These are phyloP conservation scores for Busseola fusca DNA, from an alignment of 2,888 invertebrate species.

Conservation along the genomic window DNA sequence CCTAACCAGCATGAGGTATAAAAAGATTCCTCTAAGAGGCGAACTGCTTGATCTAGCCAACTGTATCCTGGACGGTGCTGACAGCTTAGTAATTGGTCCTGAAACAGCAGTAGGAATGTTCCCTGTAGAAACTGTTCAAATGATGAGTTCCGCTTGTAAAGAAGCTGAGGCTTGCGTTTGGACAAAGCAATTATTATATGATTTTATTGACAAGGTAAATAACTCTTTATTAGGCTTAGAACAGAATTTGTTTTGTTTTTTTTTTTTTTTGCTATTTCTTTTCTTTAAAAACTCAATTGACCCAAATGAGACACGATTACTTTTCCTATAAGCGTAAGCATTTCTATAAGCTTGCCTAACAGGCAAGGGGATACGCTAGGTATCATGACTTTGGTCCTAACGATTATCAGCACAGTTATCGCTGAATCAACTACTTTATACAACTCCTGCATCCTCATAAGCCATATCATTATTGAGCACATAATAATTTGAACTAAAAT, in stretches of 20 bases:
- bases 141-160: slow-evolving; percentile 87
- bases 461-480: not conserved
- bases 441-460: not conserved
- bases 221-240: not conserved
- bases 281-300: not conserved
- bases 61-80: slow-evolving; percentile 92
- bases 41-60: slow-evolving; percentile 92
- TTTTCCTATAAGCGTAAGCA: not conserved
- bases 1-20: slow-evolving; percentile 77
- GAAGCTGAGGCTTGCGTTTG: slow-evolving; percentile 93
- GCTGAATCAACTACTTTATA: not conserved
- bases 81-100: slow-evolving; percentile 91
- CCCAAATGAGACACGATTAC: not conserved
- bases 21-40: slow-evolving; percentile 84
- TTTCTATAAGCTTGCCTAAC: too few relatives aligned
- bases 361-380: not conserved
- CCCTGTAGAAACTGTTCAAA: slow-evolving; percentile 86
- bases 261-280: not conserved
- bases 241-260: not conserved
- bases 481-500: slow-evolving; percentile 1
- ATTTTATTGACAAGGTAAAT: slow-evolving; percentile 77
- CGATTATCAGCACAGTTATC: not conserved
- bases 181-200: slow-evolving; percentile 83
- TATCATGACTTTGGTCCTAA: not conserved
- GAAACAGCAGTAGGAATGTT: slow-evolving; percentile 91